Conservation (phyloP, 2,113 vertebrate species). For the Copsychus sechellarum region DNA sequence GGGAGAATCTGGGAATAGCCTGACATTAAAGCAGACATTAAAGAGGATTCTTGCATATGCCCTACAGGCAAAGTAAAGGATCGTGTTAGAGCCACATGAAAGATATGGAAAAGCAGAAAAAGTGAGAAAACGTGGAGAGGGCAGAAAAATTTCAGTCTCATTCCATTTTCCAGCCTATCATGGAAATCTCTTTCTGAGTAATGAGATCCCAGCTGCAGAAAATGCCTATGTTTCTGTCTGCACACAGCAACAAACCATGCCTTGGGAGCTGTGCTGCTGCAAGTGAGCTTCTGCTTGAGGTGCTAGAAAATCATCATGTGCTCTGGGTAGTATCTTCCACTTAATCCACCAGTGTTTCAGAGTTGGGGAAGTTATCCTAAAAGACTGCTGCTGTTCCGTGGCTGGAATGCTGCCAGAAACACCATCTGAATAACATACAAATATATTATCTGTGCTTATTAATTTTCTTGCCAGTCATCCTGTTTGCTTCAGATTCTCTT, state of each 20-base stretch:
- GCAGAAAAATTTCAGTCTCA: neutral
- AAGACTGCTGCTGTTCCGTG: neutral
- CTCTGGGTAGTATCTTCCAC: neutral
- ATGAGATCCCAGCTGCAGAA: neutral
- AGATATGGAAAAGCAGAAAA: neutral
- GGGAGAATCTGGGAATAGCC: neutral
- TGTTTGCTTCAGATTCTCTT: neutral
- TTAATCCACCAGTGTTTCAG: neutral
- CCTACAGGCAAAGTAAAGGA: neutral
- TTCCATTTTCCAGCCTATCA: neutral
- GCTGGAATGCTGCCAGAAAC: neutral
- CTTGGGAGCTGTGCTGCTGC: neutral
- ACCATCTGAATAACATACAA: neutral
- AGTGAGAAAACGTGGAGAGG: neutral
- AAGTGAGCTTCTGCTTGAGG: neutral
- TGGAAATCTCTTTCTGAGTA: neutral
- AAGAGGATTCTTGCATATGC: neutral
- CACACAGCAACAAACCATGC: neutral
- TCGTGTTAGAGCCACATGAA: rapidly evolving
- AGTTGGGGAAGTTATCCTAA: neutral
- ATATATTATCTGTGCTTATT: neutral
- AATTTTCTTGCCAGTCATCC: neutral
- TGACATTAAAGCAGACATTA: neutral
- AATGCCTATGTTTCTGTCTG: neutral
- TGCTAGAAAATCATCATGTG: neutral